Evolutionary conservation across 2,113 vertebrate genomes (phyloP).

Genomic region (Cygnus buccinator): DNA sequence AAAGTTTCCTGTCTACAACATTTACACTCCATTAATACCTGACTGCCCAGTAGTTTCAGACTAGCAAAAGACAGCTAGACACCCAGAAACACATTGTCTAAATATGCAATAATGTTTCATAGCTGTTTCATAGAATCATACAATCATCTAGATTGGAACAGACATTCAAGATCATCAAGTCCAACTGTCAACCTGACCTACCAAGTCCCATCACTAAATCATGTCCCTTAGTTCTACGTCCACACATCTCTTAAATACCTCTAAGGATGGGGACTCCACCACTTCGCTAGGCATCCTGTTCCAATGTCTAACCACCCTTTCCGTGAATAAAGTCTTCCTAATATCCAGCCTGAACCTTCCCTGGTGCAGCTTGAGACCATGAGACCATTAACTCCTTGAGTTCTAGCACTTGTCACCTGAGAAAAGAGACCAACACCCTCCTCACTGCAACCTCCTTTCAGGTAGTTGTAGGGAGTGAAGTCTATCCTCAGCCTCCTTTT

Average conservation of each 20-base stretch:
- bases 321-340: not conserved
- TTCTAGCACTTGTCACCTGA: not conserved
- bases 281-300: not conserved
- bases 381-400: not conserved
- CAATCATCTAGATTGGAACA: not conserved
- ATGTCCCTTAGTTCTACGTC: not conserved
- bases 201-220: not conserved
- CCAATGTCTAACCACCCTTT: too few relatives aligned
- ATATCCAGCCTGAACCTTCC: not conserved
- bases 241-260: not conserved
- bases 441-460: not conserved
- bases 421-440: not conserved
- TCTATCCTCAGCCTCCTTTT: not conserved
- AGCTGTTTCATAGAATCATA: not conserved
- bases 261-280: not conserved
- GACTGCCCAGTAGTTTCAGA: not conserved
- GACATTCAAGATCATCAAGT: not conserved
- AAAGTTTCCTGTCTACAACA: not conserved
- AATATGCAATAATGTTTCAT: conserved; percentile 15
- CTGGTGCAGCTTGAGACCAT: not conserved
- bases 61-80: not conserved
- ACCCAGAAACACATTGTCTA: not conserved
- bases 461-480: not conserved
- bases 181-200: not conserved
- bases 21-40: not conserved